Conservation (phyloP, 2,888 invertebrate genomes). For the Ariolimax columbianus region DNA sequence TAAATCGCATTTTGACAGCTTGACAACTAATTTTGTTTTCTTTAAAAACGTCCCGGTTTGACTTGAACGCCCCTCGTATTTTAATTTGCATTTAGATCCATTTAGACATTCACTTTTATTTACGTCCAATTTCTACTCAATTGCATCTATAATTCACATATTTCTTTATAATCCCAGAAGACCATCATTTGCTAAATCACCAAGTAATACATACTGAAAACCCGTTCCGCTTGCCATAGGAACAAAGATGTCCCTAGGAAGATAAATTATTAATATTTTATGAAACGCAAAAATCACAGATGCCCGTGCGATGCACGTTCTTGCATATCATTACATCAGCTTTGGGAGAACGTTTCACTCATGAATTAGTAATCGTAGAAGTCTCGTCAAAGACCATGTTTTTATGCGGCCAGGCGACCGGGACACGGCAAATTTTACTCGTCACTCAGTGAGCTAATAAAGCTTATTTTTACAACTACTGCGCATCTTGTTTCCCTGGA, state of each 20-base stretch:
- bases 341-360: background rate
- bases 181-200: background rate
- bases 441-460: background rate
- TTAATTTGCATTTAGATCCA: background rate
- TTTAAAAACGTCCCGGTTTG: too few relatives aligned
- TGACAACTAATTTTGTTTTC: too few relatives aligned
- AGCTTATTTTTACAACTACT: background rate
- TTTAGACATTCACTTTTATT: background rate
- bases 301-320: background rate
- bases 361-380: slow-evolving; percentile 5
- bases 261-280: slow-evolving; percentile 5
- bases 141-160: background rate
- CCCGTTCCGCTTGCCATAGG: background rate
- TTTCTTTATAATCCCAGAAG: background rate
- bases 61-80: background rate
- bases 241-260: background rate
- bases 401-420: background rate
- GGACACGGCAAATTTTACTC: background rate
- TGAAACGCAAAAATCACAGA: background rate
- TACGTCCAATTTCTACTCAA: background rate
- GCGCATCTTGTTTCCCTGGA: background rate
- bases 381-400: background rate
- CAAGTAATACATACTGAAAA: background rate
- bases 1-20: too few relatives aligned
- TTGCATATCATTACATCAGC: background rate